Conservation (phyloP, 1,140 invertebrate genomes). For the Drosophila chauvacae region DNA sequence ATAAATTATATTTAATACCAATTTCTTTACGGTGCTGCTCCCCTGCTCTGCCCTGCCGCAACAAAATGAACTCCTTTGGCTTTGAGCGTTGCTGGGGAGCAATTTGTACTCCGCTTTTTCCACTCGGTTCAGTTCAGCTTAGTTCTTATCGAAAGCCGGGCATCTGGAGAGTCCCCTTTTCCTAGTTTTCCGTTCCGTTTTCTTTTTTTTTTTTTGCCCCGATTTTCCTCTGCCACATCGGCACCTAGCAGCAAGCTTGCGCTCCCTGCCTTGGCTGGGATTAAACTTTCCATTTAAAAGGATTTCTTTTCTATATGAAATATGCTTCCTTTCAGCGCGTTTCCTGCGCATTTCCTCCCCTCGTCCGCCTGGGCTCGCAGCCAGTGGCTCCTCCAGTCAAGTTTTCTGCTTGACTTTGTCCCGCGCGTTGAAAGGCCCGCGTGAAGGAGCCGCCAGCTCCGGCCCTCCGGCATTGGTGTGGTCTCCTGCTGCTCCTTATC, state of each 20-base stretch:
- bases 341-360: constrained; percentile 50
- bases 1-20: constrained; percentile 13
- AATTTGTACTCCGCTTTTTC: constrained; percentile 56
- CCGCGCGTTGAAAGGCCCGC: constrained; percentile 54
- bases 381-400: constrained; percentile 56
- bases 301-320: constrained; percentile 79
- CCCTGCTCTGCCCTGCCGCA: constrained; percentile 21
- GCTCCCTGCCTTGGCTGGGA: constrained; percentile 45
- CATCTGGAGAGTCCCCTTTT: constrained; percentile 55
- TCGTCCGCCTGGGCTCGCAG: constrained; percentile 9
- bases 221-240: constrained; percentile 14
- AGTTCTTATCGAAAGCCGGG: constrained; percentile 65
- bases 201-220: not conserved
- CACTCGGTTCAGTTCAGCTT: constrained; percentile 32
- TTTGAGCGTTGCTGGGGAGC: constrained; percentile 53
- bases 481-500: constrained; percentile 71
- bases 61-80: constrained; percentile 44
- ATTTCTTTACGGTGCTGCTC: constrained; percentile 11
- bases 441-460: constrained; percentile 13
- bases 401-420: constrained; percentile 82
- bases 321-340: constrained; percentile 76
- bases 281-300: constrained; percentile 81
- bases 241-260: constrained; percentile 48
- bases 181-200: not conserved
- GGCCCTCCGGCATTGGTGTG: constrained; percentile 12